A percentile compares a stretch with the other conserved stretches of the same genome.
Conservation (phyloP, 2,113 vertebrate genomes). For the Carassius carassius region DNA sequence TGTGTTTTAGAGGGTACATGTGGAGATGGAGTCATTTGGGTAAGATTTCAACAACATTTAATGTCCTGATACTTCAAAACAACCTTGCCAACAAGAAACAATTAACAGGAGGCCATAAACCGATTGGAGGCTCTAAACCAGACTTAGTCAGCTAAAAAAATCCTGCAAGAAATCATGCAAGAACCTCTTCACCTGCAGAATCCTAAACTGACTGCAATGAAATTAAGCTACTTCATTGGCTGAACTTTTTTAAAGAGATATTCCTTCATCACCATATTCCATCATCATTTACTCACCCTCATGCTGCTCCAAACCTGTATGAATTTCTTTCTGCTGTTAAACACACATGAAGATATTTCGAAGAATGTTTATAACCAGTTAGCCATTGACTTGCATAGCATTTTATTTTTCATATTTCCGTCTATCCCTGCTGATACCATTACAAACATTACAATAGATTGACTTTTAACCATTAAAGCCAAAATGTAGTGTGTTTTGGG, state of each 20-base stretch:
- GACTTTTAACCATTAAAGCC: no score
- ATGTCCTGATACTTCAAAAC: neutral
- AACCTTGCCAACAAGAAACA: neutral
- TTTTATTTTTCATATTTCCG: no score
- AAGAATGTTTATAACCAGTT: no score
- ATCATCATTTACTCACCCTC: neutral
- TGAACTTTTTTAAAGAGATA: neutral
- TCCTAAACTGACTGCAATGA: neutral
- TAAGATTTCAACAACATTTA: neutral
- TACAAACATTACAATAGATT: no score
- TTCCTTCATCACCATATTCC: neutral
- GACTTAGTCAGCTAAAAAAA: neutral
- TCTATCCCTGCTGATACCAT: no score
- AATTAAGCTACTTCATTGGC: neutral
- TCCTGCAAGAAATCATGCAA: neutral
- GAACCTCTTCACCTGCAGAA: neutral
- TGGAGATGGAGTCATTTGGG: neutral
- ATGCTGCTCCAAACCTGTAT: neutral
- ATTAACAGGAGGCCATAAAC: neutral
- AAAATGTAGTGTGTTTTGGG: no score
- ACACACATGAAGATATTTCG: no score
- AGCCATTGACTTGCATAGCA: neutral
- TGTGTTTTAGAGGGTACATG: slow-evolving; percentile 2
- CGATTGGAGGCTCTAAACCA: neutral
- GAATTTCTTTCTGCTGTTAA: no score